Evolutionary conservation across 2,888 invertebrate species (phyloP).

Genomic region (Conus canariensis): DNA sequence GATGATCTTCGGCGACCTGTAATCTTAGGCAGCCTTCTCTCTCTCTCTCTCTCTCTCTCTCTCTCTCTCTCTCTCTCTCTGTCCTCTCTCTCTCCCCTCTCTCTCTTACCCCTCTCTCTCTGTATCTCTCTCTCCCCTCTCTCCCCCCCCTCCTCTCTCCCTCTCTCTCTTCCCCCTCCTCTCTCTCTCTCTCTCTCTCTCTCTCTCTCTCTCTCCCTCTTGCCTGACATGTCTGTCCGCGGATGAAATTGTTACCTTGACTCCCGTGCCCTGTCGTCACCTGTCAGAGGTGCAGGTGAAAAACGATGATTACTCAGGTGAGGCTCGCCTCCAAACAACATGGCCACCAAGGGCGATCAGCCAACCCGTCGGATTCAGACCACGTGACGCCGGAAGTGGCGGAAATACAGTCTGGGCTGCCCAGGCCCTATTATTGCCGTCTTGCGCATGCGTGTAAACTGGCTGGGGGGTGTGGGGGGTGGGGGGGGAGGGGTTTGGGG

Average conservation of each 20-base stretch:
- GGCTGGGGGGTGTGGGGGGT: too few species aligned
- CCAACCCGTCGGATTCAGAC: not conserved
- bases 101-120: not conserved
- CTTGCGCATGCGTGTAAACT: conserved; percentile 4
- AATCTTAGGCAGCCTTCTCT: not conserved
- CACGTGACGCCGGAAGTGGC: conserved; percentile 4
- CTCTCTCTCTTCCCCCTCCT: not conserved
- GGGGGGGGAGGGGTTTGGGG: too few species aligned
- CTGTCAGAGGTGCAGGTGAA: not conserved
- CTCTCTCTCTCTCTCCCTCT: not conserved
- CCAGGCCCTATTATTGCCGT: not conserved
- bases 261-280: not conserved
- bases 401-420: not conserved
- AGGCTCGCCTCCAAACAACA: not conserved
- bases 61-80: not conserved
- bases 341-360: conserved; percentile 13
- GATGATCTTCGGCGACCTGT: too few species aligned
- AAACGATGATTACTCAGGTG: conserved; percentile 18
- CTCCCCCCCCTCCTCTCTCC: not conserved
- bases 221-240: too few species aligned
- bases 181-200: not conserved
- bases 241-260: not conserved
- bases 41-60: not conserved
- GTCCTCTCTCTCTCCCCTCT: not conserved
- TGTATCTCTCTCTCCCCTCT: not conserved